Evolutionary conservation across 2,113 vertebrate genomes (phyloP), one percentile per base, ranked within the genome.

Genomic region (Lota lota): DNA sequence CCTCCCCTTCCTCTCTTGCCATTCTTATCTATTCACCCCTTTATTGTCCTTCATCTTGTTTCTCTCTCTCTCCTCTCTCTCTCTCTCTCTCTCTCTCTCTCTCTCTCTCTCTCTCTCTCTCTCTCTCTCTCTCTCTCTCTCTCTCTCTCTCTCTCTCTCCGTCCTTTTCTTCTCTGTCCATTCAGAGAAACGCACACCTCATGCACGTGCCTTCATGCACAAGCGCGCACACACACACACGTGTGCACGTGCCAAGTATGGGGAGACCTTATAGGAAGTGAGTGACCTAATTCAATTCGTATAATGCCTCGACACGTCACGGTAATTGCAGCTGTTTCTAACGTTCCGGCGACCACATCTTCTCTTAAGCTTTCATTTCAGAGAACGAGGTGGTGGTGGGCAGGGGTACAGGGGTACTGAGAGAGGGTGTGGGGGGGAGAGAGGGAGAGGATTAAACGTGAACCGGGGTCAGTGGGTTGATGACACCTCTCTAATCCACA

Each of bases 271-370:
- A 56, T 56, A 70, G 63, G 69, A 72, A 78, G 78, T 69, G 81
- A 84, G 63, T 78, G 73, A 79, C 78, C 73, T 72, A 58, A 84
- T 83, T 83, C 68, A 68, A 66, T 80, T 69, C 79, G 65, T 78
- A 76, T 82, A 66, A 79, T 74, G 68, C 79, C 68, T 69, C 71
- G 78, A 76, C 80, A 83, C 69, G 68, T 87, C 74, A 75, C 66
- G 79, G 83, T 80, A 87, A 87, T 75, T 85, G 79, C 78, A 69
- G 77, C 70, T 78, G 81, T 78, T 56, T 83, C 63, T 83, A 80
- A 75, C 77, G 70, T 80, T 69, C 74, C 63, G 84, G 68, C 67
- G 74, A 79, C 77, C n/a, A 19, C 66, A 59, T 67, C 36, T 40
- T 22, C 22, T 69, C 73, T 16, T 2, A 69, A 56, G 22, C 69